phyloP scores from a whole-genome alignment of 2,113 vertebrate genomes.

The Thalassoma bifasciatum region DNA sequence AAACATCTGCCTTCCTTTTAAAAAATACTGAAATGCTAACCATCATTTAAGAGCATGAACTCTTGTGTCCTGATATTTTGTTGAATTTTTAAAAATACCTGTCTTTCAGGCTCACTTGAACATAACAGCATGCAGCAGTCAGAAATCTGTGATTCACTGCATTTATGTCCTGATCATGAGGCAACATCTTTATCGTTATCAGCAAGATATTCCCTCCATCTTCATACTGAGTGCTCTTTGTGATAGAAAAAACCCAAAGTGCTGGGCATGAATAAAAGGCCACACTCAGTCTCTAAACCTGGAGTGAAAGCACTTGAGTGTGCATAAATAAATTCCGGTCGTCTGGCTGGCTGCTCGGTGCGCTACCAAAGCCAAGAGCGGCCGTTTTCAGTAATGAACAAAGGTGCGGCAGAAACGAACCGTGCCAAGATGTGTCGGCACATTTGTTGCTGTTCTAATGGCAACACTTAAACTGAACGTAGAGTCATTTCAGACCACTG shows the following conservation, averaged over 20 bases:
- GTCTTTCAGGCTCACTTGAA: too few relatives aligned
- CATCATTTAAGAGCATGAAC: too few relatives aligned
- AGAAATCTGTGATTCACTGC: not conserved
- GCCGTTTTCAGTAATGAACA: slow-evolving; percentile 67
- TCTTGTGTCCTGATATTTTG: too few relatives aligned
- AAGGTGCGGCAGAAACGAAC: slow-evolving; percentile 46
- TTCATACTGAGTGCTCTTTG: slow-evolving; percentile 24
- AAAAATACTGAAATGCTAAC: too few relatives aligned
- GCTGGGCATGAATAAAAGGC: slow-evolving; percentile 30
- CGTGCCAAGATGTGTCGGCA: slow-evolving; percentile 69
- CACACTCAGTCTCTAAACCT: slow-evolving; percentile 54
- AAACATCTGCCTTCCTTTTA: too few relatives aligned
- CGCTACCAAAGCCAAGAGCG: slow-evolving; percentile 59
- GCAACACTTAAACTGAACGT: slow-evolving; percentile 59
- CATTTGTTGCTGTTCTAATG: slow-evolving; percentile 60
- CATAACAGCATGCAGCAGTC: not conserved
- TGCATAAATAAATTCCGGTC: slow-evolving; percentile 65
- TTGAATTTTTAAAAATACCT: too few relatives aligned
- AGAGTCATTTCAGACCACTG: slow-evolving; percentile 56
- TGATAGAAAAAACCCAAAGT: slow-evolving; percentile 34
- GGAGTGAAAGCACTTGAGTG: slow-evolving; percentile 53
- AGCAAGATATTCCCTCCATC: slow-evolving; percentile 24
- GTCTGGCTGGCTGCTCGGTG: slow-evolving; percentile 50
- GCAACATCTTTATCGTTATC: slow-evolving; percentile 38
- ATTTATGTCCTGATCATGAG: not conserved